These are phyloP conservation scores for Parapristionchus giblindavisi DNA, from an alignment of 2,888 invertebrate genomes.

Conservation along the genomic window DNA sequence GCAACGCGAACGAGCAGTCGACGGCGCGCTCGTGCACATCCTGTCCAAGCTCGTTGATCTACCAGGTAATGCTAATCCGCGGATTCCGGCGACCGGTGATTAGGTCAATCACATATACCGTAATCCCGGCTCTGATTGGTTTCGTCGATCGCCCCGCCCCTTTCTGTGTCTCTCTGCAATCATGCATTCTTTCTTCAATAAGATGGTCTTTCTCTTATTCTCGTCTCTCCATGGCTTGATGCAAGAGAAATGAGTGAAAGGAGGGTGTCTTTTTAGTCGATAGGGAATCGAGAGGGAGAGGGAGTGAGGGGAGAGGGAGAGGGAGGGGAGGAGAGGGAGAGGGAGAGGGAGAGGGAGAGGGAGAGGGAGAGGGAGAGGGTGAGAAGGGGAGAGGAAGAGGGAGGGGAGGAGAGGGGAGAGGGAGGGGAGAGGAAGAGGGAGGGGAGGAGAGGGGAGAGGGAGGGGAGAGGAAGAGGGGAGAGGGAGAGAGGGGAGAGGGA, in stretches of 20 bases:
- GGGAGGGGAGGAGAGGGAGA: no score
- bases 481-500: neutral
- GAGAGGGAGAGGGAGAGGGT: neutral
- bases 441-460: neutral
- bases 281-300: no score
- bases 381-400: neutral
- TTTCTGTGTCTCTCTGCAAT: no score
- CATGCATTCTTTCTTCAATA: no score
- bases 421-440: neutral
- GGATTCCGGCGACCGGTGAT: conserved; percentile 4
- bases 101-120: neutral
- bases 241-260: no score
- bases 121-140: neutral
- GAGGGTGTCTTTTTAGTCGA: no score
- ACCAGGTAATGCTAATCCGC: conserved; percentile 70
- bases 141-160: neutral
- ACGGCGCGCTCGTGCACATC: conserved; percentile 74
- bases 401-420: neutral
- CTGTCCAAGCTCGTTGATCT: conserved; percentile 74
- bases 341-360: conserved; percentile 23
- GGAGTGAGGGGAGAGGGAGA: no score
- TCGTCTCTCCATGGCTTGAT: no score
- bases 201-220: no score
- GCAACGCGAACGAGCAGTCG: conserved; percentile 69
- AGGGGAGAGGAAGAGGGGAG: neutral